A percentile compares a stretch with the other conserved stretches of the same genome.
These are phyloP conservation scores for Nomada flava DNA, from an alignment of 2,888 invertebrate genomes.

Conservation along the genomic window DNA sequence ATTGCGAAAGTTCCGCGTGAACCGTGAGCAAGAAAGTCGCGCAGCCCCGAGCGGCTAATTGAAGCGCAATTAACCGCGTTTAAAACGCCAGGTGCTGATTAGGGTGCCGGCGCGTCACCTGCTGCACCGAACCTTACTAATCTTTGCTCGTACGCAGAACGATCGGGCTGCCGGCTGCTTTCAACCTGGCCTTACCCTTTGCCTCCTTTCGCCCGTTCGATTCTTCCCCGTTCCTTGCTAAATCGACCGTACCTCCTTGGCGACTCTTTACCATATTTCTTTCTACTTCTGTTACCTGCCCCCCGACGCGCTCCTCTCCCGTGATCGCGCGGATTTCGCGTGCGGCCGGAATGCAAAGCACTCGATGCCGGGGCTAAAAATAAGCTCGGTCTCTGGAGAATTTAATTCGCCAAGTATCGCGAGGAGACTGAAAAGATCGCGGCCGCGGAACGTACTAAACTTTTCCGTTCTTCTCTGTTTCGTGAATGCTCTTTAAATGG, in stretches of 20 bases:
- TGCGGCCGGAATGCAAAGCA: not conserved
- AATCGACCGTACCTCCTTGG: not conserved
- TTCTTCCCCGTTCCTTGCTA: not conserved
- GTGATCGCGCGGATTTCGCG: not conserved
- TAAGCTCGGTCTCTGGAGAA: conserved; percentile 26
- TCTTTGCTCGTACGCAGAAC: conserved; percentile 55
- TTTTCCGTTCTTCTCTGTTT: conserved; percentile 55
- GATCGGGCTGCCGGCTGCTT: not conserved
- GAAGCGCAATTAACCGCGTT: conserved; percentile 74
- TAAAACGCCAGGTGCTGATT: conserved; percentile 71
- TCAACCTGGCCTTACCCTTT: conserved; percentile 7
- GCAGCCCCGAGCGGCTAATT: conserved; percentile 69
- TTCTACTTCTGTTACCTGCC: too few species aligned
- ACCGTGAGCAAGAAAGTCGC: conserved; percentile 55
- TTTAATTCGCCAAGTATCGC: conserved; percentile 43
- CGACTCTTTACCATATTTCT: not conserved
- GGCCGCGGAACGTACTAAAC: conserved; percentile 27
- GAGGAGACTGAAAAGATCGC: conserved; percentile 25
- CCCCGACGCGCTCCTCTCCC: not conserved
- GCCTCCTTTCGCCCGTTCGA: conserved; percentile 22
- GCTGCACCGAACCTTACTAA: conserved; percentile 58
- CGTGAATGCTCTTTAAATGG: conserved; percentile 62
- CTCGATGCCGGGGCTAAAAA: conserved; percentile 16
- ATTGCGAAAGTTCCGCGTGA: conserved; percentile 62
- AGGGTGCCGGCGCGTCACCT: conserved; percentile 47